Percentiles rank a stretch among this genome's conserved stretches.
Conservation (phyloP, 2,797 vertebrate species). For the Borostomias antarcticus region DNA sequence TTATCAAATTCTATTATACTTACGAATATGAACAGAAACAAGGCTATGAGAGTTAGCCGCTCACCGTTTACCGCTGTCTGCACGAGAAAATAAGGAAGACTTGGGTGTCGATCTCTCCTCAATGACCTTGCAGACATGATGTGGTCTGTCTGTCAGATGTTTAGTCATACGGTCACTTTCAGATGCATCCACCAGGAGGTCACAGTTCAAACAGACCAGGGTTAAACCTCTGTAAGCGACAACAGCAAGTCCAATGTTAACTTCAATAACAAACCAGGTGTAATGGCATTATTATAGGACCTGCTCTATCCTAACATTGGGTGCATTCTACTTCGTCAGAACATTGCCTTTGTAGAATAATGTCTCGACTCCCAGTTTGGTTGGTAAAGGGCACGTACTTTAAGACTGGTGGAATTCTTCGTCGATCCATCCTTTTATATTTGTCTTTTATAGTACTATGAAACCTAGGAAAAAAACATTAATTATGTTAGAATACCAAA, state of each 20-base stretch:
- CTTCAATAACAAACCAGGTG: not conserved
- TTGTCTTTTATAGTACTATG: slow-evolving; percentile 88
- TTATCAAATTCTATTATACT: slow-evolving; percentile 53
- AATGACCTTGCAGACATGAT: slow-evolving; percentile 89
- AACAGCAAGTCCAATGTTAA: slow-evolving; percentile 11
- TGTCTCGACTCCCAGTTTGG: not conserved
- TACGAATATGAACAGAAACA: slow-evolving; percentile 30
- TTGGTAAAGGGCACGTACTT: slow-evolving; percentile 72
- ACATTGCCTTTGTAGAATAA: too few relatives aligned
- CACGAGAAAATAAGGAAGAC: slow-evolving; percentile 47
- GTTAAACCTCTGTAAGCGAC: slow-evolving; percentile 83
- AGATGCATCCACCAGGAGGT: slow-evolving; percentile 84
- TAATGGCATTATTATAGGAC: not conserved
- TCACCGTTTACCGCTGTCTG: slow-evolving; percentile 48
- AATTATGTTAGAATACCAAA: not conserved
- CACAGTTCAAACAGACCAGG: slow-evolving; percentile 91
- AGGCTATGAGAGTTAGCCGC: slow-evolving; percentile 49
- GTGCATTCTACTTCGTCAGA: too few relatives aligned
- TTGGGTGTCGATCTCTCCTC: slow-evolving; percentile 70
- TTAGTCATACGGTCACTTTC: slow-evolving; percentile 89
- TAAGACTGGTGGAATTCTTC: slow-evolving; percentile 68
- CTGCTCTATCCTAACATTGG: not conserved
- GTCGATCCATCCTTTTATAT: slow-evolving; percentile 81
- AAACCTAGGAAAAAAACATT: slow-evolving; percentile 74
- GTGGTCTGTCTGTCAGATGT: slow-evolving; percentile 84